These are phyloP conservation scores for Drosophila paranaensis DNA, from an alignment of 2,888 invertebrate species.

Conservation along the genomic window DNA sequence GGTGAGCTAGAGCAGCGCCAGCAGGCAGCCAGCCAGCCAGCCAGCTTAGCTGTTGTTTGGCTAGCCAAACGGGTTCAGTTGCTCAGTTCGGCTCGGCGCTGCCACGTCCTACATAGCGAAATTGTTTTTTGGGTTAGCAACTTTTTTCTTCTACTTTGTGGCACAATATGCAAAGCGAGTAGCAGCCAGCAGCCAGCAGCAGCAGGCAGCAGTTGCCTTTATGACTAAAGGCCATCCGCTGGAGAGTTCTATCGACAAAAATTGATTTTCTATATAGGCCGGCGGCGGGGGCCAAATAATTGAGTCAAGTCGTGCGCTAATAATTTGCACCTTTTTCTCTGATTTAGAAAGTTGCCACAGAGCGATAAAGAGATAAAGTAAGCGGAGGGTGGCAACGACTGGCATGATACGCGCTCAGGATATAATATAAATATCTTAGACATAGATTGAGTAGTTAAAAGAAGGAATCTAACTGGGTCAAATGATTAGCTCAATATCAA, in stretches of 20 bases:
- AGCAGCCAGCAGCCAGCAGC: not conserved
- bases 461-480: no score
- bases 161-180: slow-evolving; percentile 59
- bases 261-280: slow-evolving; percentile 71
- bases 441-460: no score
- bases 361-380: slow-evolving; percentile 23
- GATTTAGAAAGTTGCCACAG: slow-evolving; percentile 69
- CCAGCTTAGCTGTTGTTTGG: slow-evolving; percentile 15
- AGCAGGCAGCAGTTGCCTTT: slow-evolving; percentile 20
- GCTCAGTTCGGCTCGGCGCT: slow-evolving; percentile 7
- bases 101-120: slow-evolving; percentile 12
- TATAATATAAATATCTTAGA: not conserved
- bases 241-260: slow-evolving; percentile 55
- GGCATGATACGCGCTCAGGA: not conserved
- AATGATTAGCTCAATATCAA: no score
- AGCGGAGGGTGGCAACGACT: not conserved
- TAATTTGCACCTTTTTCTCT: slow-evolving; percentile 73
- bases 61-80: slow-evolving; percentile 74
- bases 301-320: slow-evolving; percentile 66
- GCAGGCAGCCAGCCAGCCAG: not conserved
- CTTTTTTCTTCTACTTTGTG: slow-evolving; percentile 12
- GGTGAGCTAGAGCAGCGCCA: slow-evolving; percentile 36
- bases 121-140: slow-evolving; percentile 71
- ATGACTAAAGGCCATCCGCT: slow-evolving; percentile 50
- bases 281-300: slow-evolving; percentile 47